phyloP scores from a whole-genome alignment of 2,888 invertebrate species.

The Yponomeuta evonymella region DNA sequence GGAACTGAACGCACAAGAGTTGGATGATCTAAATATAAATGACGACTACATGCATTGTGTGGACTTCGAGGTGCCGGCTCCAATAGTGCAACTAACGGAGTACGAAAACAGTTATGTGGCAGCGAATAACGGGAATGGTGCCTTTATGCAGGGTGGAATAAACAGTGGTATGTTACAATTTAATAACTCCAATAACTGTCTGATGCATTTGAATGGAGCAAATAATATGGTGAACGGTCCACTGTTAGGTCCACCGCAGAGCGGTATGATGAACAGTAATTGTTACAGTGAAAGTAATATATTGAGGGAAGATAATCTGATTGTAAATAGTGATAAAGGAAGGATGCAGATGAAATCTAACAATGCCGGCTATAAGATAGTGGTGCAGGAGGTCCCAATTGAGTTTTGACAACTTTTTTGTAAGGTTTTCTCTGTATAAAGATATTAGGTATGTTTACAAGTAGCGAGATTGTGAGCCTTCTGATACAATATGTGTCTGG shows the following conservation, averaged over 20 bases:
- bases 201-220: background rate
- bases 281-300: background rate
- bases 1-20: slow-evolving; percentile 30
- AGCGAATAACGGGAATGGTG: background rate
- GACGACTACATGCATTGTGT: slow-evolving; percentile 46
- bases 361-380: slow-evolving; percentile 44
- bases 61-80: slow-evolving; percentile 60
- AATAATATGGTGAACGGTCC: background rate
- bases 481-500: too few relatives aligned
- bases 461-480: too few relatives aligned
- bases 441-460: too few relatives aligned
- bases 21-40: slow-evolving; percentile 41
- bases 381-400: slow-evolving; percentile 62
- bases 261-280: background rate
- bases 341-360: slow-evolving; percentile 19
- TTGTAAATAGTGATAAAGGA: background rate
- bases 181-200: background rate
- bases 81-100: slow-evolving; percentile 49
- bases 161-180: background rate
- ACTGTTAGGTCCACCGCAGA: background rate
- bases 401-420: slow-evolving; percentile 39
- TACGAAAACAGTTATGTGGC: slow-evolving; percentile 26
- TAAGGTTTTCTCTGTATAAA: background rate
- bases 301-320: background rate
- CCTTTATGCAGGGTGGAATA: background rate